Evolutionary conservation across 2,113 vertebrate genomes (phyloP).

Genomic region (Zingel zingel): DNA sequence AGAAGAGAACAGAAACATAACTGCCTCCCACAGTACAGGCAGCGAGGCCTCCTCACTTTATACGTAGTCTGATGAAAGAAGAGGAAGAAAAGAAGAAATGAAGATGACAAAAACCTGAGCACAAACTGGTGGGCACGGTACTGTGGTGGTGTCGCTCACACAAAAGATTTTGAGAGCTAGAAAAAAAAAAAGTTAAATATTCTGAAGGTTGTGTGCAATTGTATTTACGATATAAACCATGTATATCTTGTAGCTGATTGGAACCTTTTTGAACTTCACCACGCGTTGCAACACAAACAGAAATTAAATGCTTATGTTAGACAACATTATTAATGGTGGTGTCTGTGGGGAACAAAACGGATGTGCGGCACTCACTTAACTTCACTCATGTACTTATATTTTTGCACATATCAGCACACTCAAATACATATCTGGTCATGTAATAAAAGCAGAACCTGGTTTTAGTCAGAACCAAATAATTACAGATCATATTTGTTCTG

Average conservation of each 20-base stretch:
- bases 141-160: not conserved
- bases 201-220: too few relatives aligned
- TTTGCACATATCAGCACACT: not conserved
- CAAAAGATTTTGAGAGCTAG: not conserved
- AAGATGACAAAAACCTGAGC: not conserved
- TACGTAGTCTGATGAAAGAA: conserved; percentile 41
- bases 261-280: not conserved
- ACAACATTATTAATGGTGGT: not conserved
- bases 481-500: conserved; percentile 47
- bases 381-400: not conserved
- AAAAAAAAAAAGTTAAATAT: not conserved
- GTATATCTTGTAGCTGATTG: not conserved
- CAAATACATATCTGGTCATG: not conserved
- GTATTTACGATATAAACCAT: not conserved
- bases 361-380: not conserved
- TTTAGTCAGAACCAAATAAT: conserved; percentile 7
- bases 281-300: not conserved
- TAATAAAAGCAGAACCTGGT: not conserved
- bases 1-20: conserved; percentile 70
- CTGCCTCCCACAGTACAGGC: conserved; percentile 65
- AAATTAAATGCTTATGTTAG: not conserved
- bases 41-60: conserved; percentile 61
- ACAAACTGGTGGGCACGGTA: not conserved
- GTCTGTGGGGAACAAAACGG: not conserved
- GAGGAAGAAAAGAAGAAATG: not conserved